These are phyloP conservation scores for Pithys albifrons DNA, from an alignment of 2,113 vertebrate genomes.

Conservation along the genomic window DNA sequence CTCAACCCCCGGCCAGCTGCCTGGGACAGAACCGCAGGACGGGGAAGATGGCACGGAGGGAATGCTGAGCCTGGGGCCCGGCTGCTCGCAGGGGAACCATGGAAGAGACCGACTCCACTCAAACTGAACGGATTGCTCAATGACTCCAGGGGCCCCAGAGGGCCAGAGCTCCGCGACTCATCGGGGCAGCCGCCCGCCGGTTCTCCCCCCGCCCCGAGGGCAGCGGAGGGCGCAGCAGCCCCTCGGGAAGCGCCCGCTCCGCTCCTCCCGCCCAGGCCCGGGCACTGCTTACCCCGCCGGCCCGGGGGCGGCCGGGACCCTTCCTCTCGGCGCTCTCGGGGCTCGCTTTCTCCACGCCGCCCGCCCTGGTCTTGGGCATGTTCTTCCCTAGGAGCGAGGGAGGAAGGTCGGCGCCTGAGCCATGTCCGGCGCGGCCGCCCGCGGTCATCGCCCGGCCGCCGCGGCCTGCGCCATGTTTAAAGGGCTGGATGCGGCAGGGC, in stretches of 20 bases:
- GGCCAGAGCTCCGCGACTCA: neutral
- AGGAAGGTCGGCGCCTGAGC: constrained; percentile 39
- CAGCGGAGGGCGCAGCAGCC: neutral
- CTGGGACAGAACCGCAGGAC: neutral
- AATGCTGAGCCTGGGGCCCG: neutral
- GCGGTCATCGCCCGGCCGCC: constrained; percentile 47
- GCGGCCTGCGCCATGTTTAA: constrained; percentile 84
- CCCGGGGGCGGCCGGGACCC: constrained; percentile 72
- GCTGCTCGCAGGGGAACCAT: neutral
- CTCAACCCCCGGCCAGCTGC: neutral
- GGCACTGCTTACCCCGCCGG: constrained; percentile 83
- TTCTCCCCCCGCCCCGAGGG: neutral
- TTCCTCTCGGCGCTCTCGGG: constrained; percentile 70
- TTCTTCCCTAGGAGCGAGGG: constrained; percentile 78
- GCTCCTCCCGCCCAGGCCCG: neutral
- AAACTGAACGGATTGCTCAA: neutral
- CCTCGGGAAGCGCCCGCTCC: neutral
- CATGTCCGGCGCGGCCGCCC: constrained; percentile 58
- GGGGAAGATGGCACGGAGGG: neutral
- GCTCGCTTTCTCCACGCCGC: constrained; percentile 63
- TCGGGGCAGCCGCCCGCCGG: neutral
- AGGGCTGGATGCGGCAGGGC: constrained; percentile 57
- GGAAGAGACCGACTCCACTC: too few species aligned
- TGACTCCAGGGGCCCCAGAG: fast-evolving
- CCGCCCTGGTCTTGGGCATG: constrained; percentile 77